These are phyloP conservation scores for Callyntrura sp. DNA, from an alignment of 2,888 invertebrate species.

Conservation along the genomic window DNA sequence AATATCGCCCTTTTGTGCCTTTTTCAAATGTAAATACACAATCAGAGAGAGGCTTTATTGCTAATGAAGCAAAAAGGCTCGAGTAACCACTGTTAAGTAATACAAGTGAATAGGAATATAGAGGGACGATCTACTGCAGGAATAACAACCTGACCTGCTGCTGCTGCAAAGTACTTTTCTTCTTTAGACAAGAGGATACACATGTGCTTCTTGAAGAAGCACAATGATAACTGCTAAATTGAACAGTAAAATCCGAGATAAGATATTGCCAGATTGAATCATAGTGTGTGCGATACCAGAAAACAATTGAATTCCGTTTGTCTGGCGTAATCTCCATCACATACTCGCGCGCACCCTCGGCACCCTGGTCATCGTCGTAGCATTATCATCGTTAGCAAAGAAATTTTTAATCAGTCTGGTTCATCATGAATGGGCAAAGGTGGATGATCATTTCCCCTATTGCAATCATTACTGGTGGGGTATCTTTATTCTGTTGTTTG, in stretches of 20 bases:
- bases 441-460: constrained; percentile 36
- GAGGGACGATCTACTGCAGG: background rate
- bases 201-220: background rate
- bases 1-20: too few relatives aligned
- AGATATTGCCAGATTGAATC: constrained; percentile 2
- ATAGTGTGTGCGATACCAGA: constrained; percentile 26
- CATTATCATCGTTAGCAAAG: background rate
- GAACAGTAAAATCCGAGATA: constrained; percentile 35
- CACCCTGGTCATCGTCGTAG: background rate
- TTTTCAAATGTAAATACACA: background rate
- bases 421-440: constrained; percentile 31
- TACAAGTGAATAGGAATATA: background rate
- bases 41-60: too few relatives aligned
- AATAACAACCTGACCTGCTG: too few relatives aligned
- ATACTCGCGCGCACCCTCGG: too few relatives aligned
- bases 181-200: background rate
- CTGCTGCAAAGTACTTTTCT: background rate
- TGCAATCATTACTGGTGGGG: background rate
- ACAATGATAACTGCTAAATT: background rate
- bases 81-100: background rate
- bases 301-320: constrained; percentile 46
- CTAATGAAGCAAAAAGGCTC: too few relatives aligned
- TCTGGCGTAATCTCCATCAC: background rate
- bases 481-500: background rate
- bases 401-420: constrained; percentile 46